Base-by-base conservation (phyloP, 2,113 vertebrate species). In the Mormoops blainvillei region DNA sequence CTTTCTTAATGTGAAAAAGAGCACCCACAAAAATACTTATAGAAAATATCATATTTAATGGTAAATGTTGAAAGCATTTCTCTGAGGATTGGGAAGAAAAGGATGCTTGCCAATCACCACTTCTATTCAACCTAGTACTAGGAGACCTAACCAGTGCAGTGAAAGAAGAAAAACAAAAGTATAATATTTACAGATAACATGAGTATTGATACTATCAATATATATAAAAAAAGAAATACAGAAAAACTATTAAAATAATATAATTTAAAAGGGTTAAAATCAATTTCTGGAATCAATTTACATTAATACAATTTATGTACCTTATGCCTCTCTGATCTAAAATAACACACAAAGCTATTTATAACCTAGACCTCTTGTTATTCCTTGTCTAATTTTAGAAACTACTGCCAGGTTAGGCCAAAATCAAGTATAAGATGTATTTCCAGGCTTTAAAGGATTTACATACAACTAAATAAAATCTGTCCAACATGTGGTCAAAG, bases 311-410 rank as follows among this genome's bases (percentile, higher is more conserved):
- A 94, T 90, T 67, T 92, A 84, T 87, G 71, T 91, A 96, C 95
- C 26, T 91, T 83, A 85, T 68, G 54, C 50, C 89, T 97, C 36
- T 92, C 41, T 96, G 43, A 88, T 81, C 58, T 94, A 33, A 83
- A 96, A 96, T 31, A 95, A 45, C 89, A 92, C 20, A 81, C 36
- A 90, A 41, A 90, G 84, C 76, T 98, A 97, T 97, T 97, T 97
- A 94, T 97, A 97, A 87, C 20, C 84, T 86, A 92, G 77, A 93
- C 93, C 68, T 87, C 52, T 87, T 97, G 89, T 68, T 68, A 52
- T 33, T 91, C 58, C 58, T 50, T 90, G 18, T 90, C 63, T 97
- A 95, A 95, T 96, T 97, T 97, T 92, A 95, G 96, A 97, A 84
- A 94, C 65, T 45, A 80, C 45, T 85, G 56, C 10, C 61, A 95